Evolutionary conservation across 1,140 invertebrate species (phyloP), one percentile per base, ranked within the genome.

Genomic region (Atta texana): DNA sequence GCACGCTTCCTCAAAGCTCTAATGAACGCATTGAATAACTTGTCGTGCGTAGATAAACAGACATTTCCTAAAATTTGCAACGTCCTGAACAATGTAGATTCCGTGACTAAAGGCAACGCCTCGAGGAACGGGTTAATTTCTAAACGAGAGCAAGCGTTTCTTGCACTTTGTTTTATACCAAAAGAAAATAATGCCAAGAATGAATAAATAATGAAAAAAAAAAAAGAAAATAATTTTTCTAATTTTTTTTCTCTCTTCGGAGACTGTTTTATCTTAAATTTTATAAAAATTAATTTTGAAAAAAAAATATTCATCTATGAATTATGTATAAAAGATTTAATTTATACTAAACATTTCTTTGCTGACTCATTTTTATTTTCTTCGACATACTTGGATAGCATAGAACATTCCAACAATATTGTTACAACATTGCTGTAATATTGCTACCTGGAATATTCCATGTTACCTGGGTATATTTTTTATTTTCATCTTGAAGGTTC

Each of bases 101-200:
- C 68, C 80, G 68, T 82, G 68, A 82, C 68, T 82, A 39, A 21
- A 64, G 2, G 53, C 53, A 64, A 85, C 82, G 61, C 71, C 61
- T 24, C 74, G 49, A 28, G 28, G 49, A 77, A n/a, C 63, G 59
- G 63, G 31, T 77, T 85, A 78, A 85, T 68, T 55, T 85, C 44
- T 78, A 68, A 77, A 78, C 14, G 64, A 53, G 75, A 74, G 51
- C 61, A 77, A 64, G 31, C 55, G 75, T 59, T 51, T 78, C 18
- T 78, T 66, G 49, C 44, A 63, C 63, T 78, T 34, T 34, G n/a
- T 39, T 24, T 64, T 78, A 6, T 61, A 39, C 5, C 7, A 24
- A 39, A 16, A 18, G 16, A 69, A 3, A 71, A 71, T 7, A 39
- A 71, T n/a, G 16, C 10, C 1, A 44, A 55, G 49, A 21, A n/a